Base-by-base conservation (phyloP, 2,888 invertebrate species). In the Pomacea canaliculata region DNA sequence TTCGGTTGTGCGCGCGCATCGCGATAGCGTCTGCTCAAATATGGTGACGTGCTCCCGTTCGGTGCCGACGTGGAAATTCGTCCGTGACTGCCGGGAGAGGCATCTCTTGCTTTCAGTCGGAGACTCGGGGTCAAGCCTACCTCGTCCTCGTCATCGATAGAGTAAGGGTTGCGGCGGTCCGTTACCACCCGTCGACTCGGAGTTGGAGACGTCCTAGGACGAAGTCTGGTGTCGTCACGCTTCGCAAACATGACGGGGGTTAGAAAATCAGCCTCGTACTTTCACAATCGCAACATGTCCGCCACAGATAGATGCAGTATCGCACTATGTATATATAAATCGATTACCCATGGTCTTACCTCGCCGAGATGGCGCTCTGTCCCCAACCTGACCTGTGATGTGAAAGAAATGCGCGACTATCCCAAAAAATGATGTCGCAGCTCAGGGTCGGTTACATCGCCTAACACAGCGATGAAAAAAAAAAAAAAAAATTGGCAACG, bases 21-120 rank as follows among this genome's bases (percentile, higher is more conserved):
- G 27, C 67, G 56, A 46, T 59, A 46, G 2, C 73, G 66, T 48
- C 67, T 67, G 18, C 16, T 37, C 65, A 56, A 73, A 67, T 49
- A 51, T 66, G 27, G 67, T 18, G 51, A 56, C 19, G 51, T 67
- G 19, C 59, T 56, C 3, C 67, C 46, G 7, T 63, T 49, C 7
- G 73, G 72, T 27, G 73, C 73, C 16, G 73, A 73, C 59, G 51
- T 67, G 48, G 73, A 73, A 56, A 73, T 48, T 13, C 73, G 66
- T n/a, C 73, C 67, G 2, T 49, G 12, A 10, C 73, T 67, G n/a
- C 59, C 67, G 46, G 73, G 73, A 37, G 73, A 73, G 7, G 67
- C 67, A 59, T 73, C 73, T 7, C 73, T 67, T 7, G 56, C 51
- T 16, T 56, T 56, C 16, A 56, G 37, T 8, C 67, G 66, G 9